Conservation (phyloP, 1,140 invertebrate species). For the Saccostrea echinata region DNA sequence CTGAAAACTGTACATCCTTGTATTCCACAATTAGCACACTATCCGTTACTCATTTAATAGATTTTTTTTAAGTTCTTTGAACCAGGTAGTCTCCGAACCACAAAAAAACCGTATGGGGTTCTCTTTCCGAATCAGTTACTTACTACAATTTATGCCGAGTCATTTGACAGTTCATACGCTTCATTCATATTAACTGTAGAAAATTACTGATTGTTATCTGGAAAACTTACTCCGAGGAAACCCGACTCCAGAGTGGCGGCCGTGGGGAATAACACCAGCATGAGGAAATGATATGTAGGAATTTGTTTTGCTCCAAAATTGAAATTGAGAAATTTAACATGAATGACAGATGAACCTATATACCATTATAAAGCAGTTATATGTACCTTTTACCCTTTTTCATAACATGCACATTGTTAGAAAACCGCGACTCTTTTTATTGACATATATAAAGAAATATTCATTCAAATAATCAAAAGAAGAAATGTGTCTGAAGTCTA, state of each 20-base stretch:
- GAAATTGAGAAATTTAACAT: conserved; percentile 4
- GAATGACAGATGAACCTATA: neutral
- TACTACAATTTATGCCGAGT: conserved; percentile 29
- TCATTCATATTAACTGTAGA: conserved; percentile 35
- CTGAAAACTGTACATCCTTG: neutral
- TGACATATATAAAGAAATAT: too few species aligned
- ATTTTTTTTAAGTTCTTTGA: neutral
- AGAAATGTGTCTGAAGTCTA: too few species aligned
- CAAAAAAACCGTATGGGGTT: neutral
- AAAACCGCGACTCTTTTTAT: neutral
- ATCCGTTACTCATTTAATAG: neutral
- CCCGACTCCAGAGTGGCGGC: neutral
- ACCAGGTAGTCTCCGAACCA: neutral
- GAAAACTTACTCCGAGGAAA: neutral
- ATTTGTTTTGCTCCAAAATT: conserved; percentile 24
- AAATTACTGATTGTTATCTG: conserved; percentile 18
- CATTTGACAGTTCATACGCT: conserved; percentile 30
- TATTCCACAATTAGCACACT: neutral
- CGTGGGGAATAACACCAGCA: neutral
- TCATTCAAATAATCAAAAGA: too few species aligned
- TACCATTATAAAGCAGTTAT: conserved; percentile 22
- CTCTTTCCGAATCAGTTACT: neutral
- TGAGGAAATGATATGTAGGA: conserved; percentile 25
- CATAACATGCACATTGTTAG: neutral
- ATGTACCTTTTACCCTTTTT: neutral